phyloP scores from a whole-genome alignment of 1,140 invertebrate genomes.

The Zaprionus capensis region DNA sequence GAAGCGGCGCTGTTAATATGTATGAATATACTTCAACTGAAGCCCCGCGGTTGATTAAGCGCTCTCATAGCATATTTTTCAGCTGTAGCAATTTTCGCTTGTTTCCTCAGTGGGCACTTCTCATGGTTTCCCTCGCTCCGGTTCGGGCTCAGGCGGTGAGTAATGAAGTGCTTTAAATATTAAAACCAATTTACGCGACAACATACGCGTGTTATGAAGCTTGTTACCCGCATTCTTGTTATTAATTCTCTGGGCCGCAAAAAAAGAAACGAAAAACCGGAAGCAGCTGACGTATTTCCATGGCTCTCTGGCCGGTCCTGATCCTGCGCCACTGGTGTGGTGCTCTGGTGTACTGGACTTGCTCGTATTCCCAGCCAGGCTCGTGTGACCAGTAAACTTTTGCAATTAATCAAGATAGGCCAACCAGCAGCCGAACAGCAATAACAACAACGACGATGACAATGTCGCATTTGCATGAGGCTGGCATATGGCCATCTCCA shows the following conservation, averaged over 20 bases:
- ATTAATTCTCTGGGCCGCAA: slow-evolving; percentile 39
- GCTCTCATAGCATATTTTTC: background rate
- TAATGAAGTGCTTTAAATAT: slow-evolving; percentile 82
- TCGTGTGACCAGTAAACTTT: slow-evolving; percentile 75
- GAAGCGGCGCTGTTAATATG: background rate
- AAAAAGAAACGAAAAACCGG: slow-evolving; percentile 18
- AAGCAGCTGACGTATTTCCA: slow-evolving; percentile 79
- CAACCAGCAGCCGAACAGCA: slow-evolving; percentile 39
- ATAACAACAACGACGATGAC: slow-evolving; percentile 23
- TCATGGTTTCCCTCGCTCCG: background rate
- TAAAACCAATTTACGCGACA: slow-evolving; percentile 82
- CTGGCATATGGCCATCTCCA: slow-evolving; percentile 61
- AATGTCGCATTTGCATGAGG: slow-evolving; percentile 67
- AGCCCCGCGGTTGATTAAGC: background rate
- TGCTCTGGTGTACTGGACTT: background rate
- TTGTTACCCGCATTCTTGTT: slow-evolving; percentile 65
- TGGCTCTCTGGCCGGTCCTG: slow-evolving; percentile 24
- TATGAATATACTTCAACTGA: background rate
- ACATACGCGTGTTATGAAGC: slow-evolving; percentile 78
- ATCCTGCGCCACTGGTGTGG: background rate
- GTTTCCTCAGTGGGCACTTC: background rate
- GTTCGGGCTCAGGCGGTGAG: slow-evolving; percentile 35
- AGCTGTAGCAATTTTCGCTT: slow-evolving; percentile 5
- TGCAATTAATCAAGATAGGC: slow-evolving; percentile 81
- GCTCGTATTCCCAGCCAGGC: slow-evolving; percentile 43